These are phyloP conservation scores for Huso huso DNA, from an alignment of 2,797 vertebrate genomes.

Conservation along the genomic window DNA sequence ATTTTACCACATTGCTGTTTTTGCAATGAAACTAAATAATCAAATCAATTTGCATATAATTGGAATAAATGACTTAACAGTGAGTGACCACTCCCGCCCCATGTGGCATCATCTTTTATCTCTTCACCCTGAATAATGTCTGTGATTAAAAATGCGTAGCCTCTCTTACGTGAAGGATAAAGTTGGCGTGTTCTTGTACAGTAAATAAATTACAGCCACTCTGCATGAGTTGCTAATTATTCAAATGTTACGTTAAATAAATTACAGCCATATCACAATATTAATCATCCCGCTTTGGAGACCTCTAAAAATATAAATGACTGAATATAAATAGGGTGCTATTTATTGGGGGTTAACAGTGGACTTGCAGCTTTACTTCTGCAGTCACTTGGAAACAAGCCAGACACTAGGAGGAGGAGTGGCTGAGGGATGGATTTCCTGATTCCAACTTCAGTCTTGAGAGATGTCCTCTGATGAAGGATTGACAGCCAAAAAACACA, in stretches of 20 bases:
- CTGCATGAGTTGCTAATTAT: conserved; percentile 34
- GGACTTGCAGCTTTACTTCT: not conserved
- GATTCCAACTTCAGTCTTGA: not conserved
- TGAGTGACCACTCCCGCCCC: conserved; percentile 16
- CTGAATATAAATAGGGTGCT: conserved; percentile 42
- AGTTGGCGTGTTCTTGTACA: conserved; percentile 13
- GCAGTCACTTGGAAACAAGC: not conserved
- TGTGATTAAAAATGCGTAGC: conserved; percentile 17
- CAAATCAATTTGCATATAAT: no score
- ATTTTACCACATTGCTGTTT: no score
- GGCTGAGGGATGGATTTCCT: not conserved
- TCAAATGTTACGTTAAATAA: conserved; percentile 41
- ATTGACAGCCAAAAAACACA: not conserved
- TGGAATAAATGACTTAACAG: no score
- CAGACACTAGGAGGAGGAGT: not conserved
- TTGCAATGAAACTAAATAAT: no score
- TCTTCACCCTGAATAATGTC: conserved; percentile 10
- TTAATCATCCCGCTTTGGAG: conserved; percentile 39
- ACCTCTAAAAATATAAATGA: conserved; percentile 40
- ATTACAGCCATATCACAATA: conserved; percentile 31
- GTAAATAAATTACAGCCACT: conserved; percentile 32
- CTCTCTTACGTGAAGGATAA: conserved; percentile 33
- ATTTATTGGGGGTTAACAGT: conserved; percentile 33
- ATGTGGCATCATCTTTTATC: conserved; percentile 13
- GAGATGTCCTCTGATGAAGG: not conserved